A percentile compares a stretch with the other conserved stretches of the same genome.
Evolutionary conservation across 2,797 vertebrate genomes (phyloP).

Genomic region (Chaenodraco wilsoni): DNA sequence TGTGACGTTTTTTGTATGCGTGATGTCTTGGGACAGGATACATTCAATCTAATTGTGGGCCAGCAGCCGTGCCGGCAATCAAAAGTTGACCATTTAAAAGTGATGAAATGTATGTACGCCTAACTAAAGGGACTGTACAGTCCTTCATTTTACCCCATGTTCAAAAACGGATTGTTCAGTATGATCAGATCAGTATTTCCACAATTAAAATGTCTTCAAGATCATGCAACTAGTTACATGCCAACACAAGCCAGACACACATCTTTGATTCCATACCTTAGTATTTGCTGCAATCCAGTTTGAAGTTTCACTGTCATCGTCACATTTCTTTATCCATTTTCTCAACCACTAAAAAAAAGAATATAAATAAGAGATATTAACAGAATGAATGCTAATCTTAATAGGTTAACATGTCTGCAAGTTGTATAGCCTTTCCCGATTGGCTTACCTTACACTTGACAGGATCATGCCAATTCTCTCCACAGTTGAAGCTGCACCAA

Average conservation of each 20-base stretch:
- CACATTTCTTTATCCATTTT: constrained; percentile 99
- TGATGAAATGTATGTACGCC: background rate
- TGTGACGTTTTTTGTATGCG: background rate
- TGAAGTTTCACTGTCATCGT: constrained; percentile 99
- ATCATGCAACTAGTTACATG: background rate
- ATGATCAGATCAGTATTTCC: background rate
- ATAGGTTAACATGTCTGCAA: background rate
- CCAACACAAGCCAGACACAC: background rate
- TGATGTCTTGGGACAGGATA: background rate
- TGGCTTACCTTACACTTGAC: constrained; percentile 97
- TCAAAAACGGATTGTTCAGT: background rate
- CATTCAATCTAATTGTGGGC: background rate
- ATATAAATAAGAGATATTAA: constrained; percentile 10
- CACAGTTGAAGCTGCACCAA: constrained; percentile 95
- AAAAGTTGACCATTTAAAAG: background rate
- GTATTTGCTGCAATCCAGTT: constrained; percentile 99
- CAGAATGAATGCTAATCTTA: background rate
- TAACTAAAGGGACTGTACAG: background rate
- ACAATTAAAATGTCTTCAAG: background rate
- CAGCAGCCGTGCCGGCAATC: background rate
- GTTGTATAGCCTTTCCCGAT: background rate
- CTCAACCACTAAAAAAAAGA: constrained; percentile 91
- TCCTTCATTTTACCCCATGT: background rate
- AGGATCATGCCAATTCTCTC: constrained; percentile 99
- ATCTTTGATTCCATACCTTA: constrained; percentile 84